phyloP scores from a whole-genome alignment of 2,113 vertebrate genomes.

The human (Homo sapiens) region GRCh38 chr5:23465501-23466000 shows the following conservation, averaged over 20 bases:
- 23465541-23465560: not conserved
- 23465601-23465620: not conserved
- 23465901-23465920: no score
- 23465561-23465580: not conserved
- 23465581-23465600: not conserved
- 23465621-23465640: not conserved
- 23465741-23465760: not conserved
- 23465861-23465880: no score
- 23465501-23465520: not conserved
- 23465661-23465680: not conserved
- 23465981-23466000: no score
- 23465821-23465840: no score
- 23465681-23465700: not conserved
- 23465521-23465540: not conserved
- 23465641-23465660: not conserved
- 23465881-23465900: no score
- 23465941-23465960: no score
- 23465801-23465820: not conserved
- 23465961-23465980: no score
- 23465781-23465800: not conserved
- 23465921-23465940: no score
- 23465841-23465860: no score
- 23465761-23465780: not conserved
- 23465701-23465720: not conserved
- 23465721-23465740: not conserved